These are phyloP conservation scores for Odontamblyopus lacepedii DNA, from an alignment of 2,797 vertebrate species.

Conservation along the genomic window DNA sequence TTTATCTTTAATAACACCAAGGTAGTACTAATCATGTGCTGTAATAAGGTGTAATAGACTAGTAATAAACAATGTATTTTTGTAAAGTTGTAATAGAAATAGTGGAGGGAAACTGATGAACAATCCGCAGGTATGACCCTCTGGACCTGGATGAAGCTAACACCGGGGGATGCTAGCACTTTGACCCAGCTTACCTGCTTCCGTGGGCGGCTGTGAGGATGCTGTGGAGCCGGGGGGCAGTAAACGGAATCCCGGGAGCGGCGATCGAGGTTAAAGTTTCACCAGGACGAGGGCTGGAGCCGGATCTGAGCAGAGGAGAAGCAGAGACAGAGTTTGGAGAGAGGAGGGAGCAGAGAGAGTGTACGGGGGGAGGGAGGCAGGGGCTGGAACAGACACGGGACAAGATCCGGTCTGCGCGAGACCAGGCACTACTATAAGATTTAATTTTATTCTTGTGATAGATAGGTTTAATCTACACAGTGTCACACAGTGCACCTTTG, in stretches of 20 bases:
- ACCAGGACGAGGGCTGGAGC: background rate
- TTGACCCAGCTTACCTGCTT: background rate
- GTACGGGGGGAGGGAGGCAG: too few relatives aligned
- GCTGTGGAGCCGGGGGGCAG: background rate
- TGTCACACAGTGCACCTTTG: too few relatives aligned
- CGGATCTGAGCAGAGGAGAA: background rate
- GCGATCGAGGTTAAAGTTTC: constrained; percentile 5
- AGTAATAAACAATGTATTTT: too few relatives aligned
- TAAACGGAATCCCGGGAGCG: background rate
- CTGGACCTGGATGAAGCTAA: background rate
- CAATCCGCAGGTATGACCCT: background rate
- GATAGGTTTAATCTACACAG: too few relatives aligned
- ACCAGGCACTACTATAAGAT: background rate
- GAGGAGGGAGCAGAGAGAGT: background rate
- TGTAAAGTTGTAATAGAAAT: background rate
- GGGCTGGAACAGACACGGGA: background rate
- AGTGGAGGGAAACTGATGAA: background rate
- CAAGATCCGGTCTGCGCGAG: background rate
- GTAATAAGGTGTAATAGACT: background rate
- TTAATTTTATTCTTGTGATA: too few relatives aligned
- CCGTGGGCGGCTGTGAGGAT: background rate
- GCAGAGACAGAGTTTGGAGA: background rate
- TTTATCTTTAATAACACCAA: background rate
- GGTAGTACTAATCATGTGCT: background rate
- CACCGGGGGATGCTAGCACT: background rate